Base-by-base conservation (phyloP, 2,113 vertebrate species). In the Dipodomys spectabilis region DNA sequence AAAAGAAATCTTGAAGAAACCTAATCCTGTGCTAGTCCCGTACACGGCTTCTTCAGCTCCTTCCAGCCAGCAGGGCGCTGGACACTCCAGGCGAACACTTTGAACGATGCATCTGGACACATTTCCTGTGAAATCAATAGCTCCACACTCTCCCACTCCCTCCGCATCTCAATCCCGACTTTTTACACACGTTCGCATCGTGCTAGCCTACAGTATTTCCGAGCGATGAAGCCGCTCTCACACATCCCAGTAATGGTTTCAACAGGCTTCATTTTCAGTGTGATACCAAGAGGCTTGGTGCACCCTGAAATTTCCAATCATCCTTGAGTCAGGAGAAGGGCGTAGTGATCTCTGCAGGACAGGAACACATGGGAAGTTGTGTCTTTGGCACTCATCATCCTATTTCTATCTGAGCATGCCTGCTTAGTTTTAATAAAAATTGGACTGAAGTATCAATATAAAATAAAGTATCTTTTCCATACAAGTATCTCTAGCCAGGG, bases 161-260 rank as follows among this genome's bases (percentile, higher is more conserved):
- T 64, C 81, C 75, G 68, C 53, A 73, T 71, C 32, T 88, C 86
- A 83, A 71, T 93, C 79, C 91, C 73, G 0, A 57, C 75, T 92
- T 49, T 83, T 94, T 93, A 82, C 74, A 96, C 44, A 27, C 83
- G 89, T 89, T 60, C 68, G 27, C 82, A 71, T 94, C 74, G 96
- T 96, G 27, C 79, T 96, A 25, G 94, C 95, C 83, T 71, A 75
- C 60, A 89, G 82, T 82, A 95, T 88, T 94, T 95, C 83, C 91
- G 84, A 90, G 73, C 82, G 93, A 86, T 91, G 92, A 95, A 95
- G 95, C 60, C 88, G 91, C 72, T 62, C 86, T 95, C 93, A 85
- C 77, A 92, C 15, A 92, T 92, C 68, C 23, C 11, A 13, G 10
- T 96, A 86, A 94, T 97, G 49, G 94, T 30, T 97, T 74, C 82